Evolutionary conservation across 1,140 invertebrate genomes (phyloP), one percentile per base, ranked within the genome.

Genomic region (Plutomurus gul): DNA sequence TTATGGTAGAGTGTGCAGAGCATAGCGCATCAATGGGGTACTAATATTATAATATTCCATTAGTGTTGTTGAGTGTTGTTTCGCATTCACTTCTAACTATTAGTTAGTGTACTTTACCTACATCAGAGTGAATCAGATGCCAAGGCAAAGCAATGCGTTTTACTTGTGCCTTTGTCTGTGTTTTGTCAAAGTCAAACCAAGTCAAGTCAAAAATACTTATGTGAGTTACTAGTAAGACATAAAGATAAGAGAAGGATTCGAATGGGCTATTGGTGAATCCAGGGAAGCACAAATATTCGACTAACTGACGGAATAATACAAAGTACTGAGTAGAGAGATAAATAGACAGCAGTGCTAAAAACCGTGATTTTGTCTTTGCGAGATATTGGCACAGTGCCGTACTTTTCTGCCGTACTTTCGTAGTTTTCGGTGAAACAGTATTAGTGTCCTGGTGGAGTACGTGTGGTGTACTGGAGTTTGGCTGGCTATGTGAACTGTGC

Each of bases 281-380:
- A n/a, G n/a, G 56, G 30, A 65, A 43, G n/a, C n/a, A n/a, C n/a
- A n/a, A 65, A 65, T 65, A 65, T 36, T 65, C 27, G 25, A 5
- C 27, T 22, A 51, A 65, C 27, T 65, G 27, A 65, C 16, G 56
- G 56, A 65, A 65, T 33, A 65, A 33, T 65, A 65, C 56, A 65
- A 65, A 65, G 56, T 65, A 65, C 56, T 65, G 11, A 27, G 56
- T 16, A 65, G 56, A 65, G 27, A 65, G 56, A 65, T 65, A 65
- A 65, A 65, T 65, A 65, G 56, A 65, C 56, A 65, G 18, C 27
- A 65, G 56, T 65, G 56, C 56, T 65, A 65, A 65, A 60, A 65
- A 65, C 56, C 16, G 56, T 65, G 56, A 65, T 65, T 65, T 65
- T 36, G 30, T 65, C 25, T 65, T 65, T n/a, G 5, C 13, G 56